A percentile compares a stretch with the other conserved stretches of the same genome.
Evolutionary conservation across 2,888 invertebrate genomes (phyloP).

Genomic region (Trichacis sp.): DNA sequence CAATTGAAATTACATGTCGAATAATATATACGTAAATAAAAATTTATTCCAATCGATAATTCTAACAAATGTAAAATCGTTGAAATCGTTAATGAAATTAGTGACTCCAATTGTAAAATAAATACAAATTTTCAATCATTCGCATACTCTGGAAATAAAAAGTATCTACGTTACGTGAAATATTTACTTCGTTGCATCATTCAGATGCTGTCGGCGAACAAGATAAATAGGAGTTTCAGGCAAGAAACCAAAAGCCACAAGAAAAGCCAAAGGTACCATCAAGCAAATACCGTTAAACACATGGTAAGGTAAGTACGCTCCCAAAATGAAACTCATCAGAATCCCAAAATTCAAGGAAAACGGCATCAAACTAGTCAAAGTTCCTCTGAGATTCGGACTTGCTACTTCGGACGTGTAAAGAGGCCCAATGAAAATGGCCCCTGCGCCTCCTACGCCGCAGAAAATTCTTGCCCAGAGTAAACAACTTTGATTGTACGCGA

Average conservation of each 20-base stretch:
- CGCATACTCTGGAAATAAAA: too few species aligned
- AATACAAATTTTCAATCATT: too few species aligned
- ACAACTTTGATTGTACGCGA: conserved; percentile 68
- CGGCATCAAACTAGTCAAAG: conserved; percentile 71
- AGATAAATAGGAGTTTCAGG: conserved; percentile 73
- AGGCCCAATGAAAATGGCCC: conserved; percentile 72
- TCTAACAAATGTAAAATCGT: too few species aligned
- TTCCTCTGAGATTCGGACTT: conserved; percentile 71
- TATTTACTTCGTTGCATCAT: conserved; percentile 63
- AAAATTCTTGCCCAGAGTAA: conserved; percentile 72
- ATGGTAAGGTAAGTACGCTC: conserved; percentile 68
- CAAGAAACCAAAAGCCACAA: conserved; percentile 67
- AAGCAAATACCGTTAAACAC: conserved; percentile 67
- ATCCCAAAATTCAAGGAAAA: conserved; percentile 70
- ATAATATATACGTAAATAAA: too few species aligned
- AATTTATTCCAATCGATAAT: too few species aligned
- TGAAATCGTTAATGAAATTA: too few species aligned
- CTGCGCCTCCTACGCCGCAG: conserved; percentile 73
- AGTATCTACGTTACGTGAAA: too few species aligned
- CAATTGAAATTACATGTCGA: too few species aligned
- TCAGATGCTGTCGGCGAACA: conserved; percentile 58
- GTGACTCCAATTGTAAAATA: too few species aligned
- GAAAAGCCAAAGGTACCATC: conserved; percentile 65
- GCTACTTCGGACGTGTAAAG: conserved; percentile 77
- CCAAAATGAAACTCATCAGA: conserved; percentile 66